A percentile compares a stretch with the other conserved stretches of the same genome.
Conservation (phyloP, 2,888 invertebrate species). For the Liodrosophila aerea region DNA sequence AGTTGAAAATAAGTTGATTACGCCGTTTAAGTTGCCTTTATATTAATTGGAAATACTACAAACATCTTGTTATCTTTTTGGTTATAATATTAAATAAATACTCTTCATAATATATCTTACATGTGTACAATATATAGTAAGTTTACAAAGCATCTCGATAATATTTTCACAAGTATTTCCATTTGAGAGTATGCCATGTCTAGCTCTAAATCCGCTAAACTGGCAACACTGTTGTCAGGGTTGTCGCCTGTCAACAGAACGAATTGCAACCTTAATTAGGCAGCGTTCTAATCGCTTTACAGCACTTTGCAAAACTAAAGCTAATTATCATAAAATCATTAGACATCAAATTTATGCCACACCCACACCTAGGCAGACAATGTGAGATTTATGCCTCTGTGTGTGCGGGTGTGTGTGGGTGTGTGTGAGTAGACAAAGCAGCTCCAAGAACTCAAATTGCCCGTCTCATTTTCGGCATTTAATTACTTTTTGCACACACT, state of each 20-base stretch:
- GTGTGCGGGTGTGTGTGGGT: not conserved
- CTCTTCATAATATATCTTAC: too few relatives aligned
- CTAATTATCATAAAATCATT: constrained; percentile 77
- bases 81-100: too few relatives aligned
- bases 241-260: constrained; percentile 37
- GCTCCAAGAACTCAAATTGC: constrained; percentile 53
- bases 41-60: too few relatives aligned
- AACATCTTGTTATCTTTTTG: too few relatives aligned
- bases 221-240: too few relatives aligned
- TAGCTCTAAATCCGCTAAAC: too few relatives aligned
- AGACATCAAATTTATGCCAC: constrained; percentile 62
- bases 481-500: constrained; percentile 73
- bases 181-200: too few relatives aligned
- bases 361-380: constrained; percentile 10
- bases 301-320: constrained; percentile 59
- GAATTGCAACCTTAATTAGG: constrained; percentile 66
- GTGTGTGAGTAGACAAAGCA: constrained; percentile 20
- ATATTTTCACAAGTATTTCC: too few relatives aligned
- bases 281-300: constrained; percentile 70
- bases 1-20: too few relatives aligned
- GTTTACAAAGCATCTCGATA: too few relatives aligned
- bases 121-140: too few relatives aligned
- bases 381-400: not conserved
- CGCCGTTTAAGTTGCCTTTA: too few relatives aligned
- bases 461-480: constrained; percentile 73